Evolutionary conservation across 2,113 vertebrate species (phyloP), one percentile per base, ranked within the genome.

Genomic region (Nansenia antarctica): DNA sequence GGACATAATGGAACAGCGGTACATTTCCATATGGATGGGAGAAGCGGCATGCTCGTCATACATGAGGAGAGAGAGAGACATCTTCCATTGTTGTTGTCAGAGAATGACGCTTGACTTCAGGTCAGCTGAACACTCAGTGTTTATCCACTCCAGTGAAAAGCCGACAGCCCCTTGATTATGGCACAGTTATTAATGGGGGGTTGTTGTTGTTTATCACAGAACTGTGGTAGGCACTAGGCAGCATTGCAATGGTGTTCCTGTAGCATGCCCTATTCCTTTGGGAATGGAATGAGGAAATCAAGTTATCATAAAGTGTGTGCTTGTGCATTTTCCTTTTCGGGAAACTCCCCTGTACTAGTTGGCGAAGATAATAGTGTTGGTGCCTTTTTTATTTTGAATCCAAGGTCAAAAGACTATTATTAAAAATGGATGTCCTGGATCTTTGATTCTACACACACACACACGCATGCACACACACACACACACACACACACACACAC

Each of bases 341-440:
- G 84, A 84, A 85, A 80, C 73, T 79, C 81, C 84, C 78, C 59
- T 39, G 74, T 81, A 76, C 83, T 66, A 81, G 70, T 72, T 69
- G 52, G 60, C 65, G 59, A 81, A 78, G 65, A 82, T 82, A 55
- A n/a, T 67, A 79, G 79, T 37, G 1, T 69, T 26, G 11, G 24
- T 22, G n/a, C 65, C 65, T 72, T 85, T 82, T 83, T 86, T 37
- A 83, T 85, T 82, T 72, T 68, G 60, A 66, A 31, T 79, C 75
- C 73, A 70, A 57, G 85, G 80, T 87, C 82, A 86, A 55, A 85
- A 66, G 74, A n/a, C n/a, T n/a, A n/a, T n/a, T n/a, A n/a, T 82
- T 74, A 78, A 85, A 80, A 69, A 79, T 72, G n/a, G n/a, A 85
- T 79, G 79, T 87, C 83, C 77, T 75, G 66, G 67, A n/a, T n/a